phyloP scores from a whole-genome alignment of 2,797 vertebrate species.

The Adrianichthys oophorus region DNA sequence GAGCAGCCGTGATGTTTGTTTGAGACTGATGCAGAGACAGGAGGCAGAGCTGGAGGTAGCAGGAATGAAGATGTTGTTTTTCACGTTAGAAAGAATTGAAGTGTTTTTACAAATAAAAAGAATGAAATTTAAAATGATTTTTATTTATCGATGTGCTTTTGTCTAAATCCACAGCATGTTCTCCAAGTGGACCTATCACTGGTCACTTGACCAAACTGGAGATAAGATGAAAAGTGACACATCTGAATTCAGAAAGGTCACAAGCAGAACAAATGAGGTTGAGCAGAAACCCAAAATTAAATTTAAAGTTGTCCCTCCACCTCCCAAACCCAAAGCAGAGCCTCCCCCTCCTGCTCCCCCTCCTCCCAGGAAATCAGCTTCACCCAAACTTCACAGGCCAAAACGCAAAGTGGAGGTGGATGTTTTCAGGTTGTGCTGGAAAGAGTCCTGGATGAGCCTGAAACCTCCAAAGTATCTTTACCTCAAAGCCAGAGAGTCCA shows the following conservation, averaged over 20 bases:
- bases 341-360: slow-evolving; percentile 24
- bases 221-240: slow-evolving; percentile 23
- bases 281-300: slow-evolving; percentile 51
- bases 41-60: too few species aligned
- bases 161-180: slow-evolving; percentile 35
- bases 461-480: slow-evolving; percentile 65
- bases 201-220: slow-evolving; percentile 15
- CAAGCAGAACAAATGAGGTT: not conserved
- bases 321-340: slow-evolving; percentile 43
- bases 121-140: not conserved
- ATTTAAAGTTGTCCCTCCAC: slow-evolving; percentile 64
- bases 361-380: slow-evolving; percentile 18
- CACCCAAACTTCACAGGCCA: not conserved
- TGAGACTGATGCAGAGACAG: too few species aligned
- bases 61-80: too few species aligned
- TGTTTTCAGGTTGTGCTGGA: slow-evolving; percentile 57
- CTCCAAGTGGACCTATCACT: slow-evolving; percentile 66
- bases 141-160: not conserved
- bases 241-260: slow-evolving; percentile 49
- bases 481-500: slow-evolving; percentile 41
- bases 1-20: too few species aligned
- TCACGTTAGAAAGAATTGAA: too few species aligned
- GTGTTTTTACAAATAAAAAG: too few species aligned
- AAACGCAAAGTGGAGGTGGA: slow-evolving; percentile 69
- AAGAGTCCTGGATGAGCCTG: slow-evolving; percentile 68